These are phyloP conservation scores for Radopholus similis DNA, from an alignment of 1,140 invertebrate genomes.

Conservation along the genomic window DNA sequence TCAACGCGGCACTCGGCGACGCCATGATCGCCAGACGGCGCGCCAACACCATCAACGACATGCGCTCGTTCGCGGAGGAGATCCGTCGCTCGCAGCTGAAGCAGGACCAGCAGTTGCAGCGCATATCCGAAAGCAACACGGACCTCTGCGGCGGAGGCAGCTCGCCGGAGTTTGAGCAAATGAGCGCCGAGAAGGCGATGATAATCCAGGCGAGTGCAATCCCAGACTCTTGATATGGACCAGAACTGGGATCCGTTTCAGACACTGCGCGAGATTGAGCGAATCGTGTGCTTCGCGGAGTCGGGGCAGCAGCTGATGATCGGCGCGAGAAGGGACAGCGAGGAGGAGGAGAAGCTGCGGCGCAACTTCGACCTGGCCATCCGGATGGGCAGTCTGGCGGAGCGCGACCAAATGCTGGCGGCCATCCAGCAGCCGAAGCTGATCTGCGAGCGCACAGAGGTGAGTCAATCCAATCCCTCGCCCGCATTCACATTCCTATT, in stretches of 20 bases:
- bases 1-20: conserved; percentile 17
- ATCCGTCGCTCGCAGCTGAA: background rate
- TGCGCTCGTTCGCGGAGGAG: conserved; percentile 1
- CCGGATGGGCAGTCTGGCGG: background rate
- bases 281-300: conserved; percentile 31
- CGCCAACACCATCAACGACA: conserved; percentile 21
- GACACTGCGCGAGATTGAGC: conserved; percentile 49
- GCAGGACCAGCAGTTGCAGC: conserved; percentile 18
- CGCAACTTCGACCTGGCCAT: conserved; percentile 10
- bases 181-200: conserved; percentile 15
- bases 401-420: conserved; percentile 29
- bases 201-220: conserved; percentile 14
- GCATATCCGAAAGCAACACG: background rate
- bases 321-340: background rate
- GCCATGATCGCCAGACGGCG: conserved; percentile 10
- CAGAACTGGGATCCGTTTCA: conserved; percentile 3
- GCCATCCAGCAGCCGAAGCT: conserved; percentile 28
- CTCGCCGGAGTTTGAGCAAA: conserved; percentile 18
- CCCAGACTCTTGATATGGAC: background rate
- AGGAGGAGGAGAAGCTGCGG: conserved; percentile 2
- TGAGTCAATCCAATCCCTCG: too few species aligned
- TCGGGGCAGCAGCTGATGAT: background rate
- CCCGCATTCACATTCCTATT: too few species aligned
- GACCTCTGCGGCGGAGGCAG: background rate
- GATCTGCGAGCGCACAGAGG: conserved; percentile 12